Evolutionary conservation across 2,113 vertebrate genomes (phyloP), one percentile per base, ranked within the genome.

Genomic region (pig (Sus scrofa)): DNA sequence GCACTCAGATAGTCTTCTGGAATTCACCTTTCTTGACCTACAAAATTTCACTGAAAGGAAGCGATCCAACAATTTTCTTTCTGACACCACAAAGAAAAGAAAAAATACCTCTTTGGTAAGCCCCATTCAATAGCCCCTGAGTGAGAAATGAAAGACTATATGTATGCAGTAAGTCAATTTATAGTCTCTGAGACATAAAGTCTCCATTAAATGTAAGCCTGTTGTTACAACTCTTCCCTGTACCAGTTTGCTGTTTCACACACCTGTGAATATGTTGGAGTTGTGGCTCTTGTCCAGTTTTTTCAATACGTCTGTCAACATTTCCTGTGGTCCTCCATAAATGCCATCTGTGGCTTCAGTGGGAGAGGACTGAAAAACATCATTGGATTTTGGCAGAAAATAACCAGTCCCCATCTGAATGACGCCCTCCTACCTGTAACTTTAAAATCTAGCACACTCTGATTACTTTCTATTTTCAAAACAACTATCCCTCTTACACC

Each of bases 281-380:
- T 20, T 52, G 15, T 62, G 56, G 26, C 37, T 70, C 3, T 70
- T 70, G 7, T 82, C 39, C 82, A 86, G 18, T 26, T 85, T 94
- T 93, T 71, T 86, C 34, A 83, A 75, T 75, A 84, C 84, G 22
- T 60, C 73, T 81, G 63, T 84, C 92, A 87, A 39, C 20, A 44
- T 74, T 95, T 91, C 52, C 91, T 86, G 44, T 77, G 83, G 79
- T 85, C 93, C 27, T 70, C 74, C 58, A 52, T 75, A 91, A 97
- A 86, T 50, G 54, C 54, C 70, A 67, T 84, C 68, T 73, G 65
- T 83, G 70, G 83, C 26, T 97, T 91, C 60, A 39, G 34, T 65
- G 68, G 82, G 68, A 87, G 13, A 89, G 4, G 34, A 86, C 34
- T 91, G 34, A 24, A 30, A 97, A 94, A 94, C 52, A 52, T 93